Evolutionary conservation across 2,888 invertebrate species (phyloP), one percentile per base, ranked within the genome.

Genomic region (Andrena flavipes): DNA sequence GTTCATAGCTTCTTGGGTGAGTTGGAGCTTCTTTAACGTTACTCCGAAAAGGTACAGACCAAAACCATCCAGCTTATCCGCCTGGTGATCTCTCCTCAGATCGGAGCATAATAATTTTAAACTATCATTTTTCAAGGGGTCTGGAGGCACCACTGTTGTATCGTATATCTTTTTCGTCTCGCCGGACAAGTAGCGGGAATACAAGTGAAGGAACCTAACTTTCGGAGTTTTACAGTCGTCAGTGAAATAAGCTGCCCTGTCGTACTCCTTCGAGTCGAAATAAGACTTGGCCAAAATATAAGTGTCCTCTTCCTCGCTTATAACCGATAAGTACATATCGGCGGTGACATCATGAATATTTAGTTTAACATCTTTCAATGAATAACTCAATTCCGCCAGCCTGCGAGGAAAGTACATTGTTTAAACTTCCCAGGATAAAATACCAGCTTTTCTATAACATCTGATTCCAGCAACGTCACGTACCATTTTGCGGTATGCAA

Each of bases 131-230:
- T 95, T 95, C 20, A 95, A 91, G 0, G 95, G 95, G 91, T 96
- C 95, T 4, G 95, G 95, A 2, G 96, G 96, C 91, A 96, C 96
- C 88, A 97, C 97, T 0, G 96, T 96, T 93, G 96, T 96, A 85
- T 97, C 97, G 92, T 99, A 98, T 68, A 98, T 94, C 83, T 97
- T 97, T 88, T 97, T 97, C 94, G 98, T 99, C 92, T 99, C 99
- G 83, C 97, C 97, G 0, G 98, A 97, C 95, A 98, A 95, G 92
- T 98, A 99, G 48, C 96, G 96, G 0, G 98, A 96, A 93, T 99
- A 99, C 88, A 97, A 96, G 93, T 97, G 96, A 33, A 99, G 94
- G 94, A 99, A 99, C 83, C 96, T 95, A 60, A 97, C 96, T 92
- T 97, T 97, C 0, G 96, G 95, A 77, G 96, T 96, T 56, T 95